Percentiles rank a stretch among this genome's conserved stretches.
These are phyloP conservation scores for Nannoperca australis DNA, from an alignment of 2,797 vertebrate species.

Conservation along the genomic window DNA sequence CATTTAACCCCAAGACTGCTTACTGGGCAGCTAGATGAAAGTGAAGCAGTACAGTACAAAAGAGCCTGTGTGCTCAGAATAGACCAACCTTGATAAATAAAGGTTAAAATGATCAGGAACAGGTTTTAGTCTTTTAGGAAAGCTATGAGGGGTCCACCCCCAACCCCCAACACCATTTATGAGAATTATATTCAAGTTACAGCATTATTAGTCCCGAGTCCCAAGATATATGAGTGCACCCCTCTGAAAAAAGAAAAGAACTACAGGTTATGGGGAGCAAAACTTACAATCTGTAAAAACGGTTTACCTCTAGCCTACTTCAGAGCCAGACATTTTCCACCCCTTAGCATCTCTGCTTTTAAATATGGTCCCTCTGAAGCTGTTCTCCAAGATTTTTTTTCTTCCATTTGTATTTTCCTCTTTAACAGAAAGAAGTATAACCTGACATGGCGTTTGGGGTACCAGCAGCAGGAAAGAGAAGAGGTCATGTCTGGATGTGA, in stretches of 20 bases:
- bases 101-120: conserved; percentile 1
- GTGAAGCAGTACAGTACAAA: conserved; percentile 1
- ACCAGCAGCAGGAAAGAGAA: conserved; percentile 73
- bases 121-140: conserved; percentile 34
- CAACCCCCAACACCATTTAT: conserved; percentile 20
- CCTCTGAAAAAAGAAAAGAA: conserved; percentile 33
- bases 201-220: conserved; percentile 55
- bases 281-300: conserved; percentile 62
- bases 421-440: conserved; percentile 72
- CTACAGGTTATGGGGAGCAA: conserved; percentile 26
- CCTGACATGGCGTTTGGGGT: conserved; percentile 65
- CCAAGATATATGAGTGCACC: conserved; percentile 48
- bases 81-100: background rate
- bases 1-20: conserved; percentile 19
- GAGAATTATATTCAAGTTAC: conserved; percentile 48
- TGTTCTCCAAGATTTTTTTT: conserved; percentile 26
- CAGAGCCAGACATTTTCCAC: conserved; percentile 66
- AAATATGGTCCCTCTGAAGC: conserved; percentile 70
- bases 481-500: conserved; percentile 76
- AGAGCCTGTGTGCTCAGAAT: background rate
- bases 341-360: conserved; percentile 67
- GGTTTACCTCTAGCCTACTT: conserved; percentile 58
- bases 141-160: conserved; percentile 15
- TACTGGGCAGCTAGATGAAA: conserved; percentile 18
- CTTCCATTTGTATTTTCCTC: conserved; percentile 54